A percentile compares a stretch with the other conserved stretches of the same genome.
Conservation (phyloP, 2,113 vertebrate genomes). For the Hymenochirus boettgeri region DNA sequence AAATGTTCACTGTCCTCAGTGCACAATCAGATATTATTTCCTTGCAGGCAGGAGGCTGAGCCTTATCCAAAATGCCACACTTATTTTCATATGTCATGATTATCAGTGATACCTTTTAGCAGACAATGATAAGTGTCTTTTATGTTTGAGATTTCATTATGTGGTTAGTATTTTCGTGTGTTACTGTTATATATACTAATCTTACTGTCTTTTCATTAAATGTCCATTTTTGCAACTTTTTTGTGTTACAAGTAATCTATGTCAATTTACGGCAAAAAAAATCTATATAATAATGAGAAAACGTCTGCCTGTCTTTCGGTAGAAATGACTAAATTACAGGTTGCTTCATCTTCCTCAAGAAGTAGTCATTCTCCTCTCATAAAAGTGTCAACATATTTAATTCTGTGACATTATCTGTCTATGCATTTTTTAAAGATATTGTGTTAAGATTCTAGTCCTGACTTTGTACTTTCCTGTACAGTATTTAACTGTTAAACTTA, state of each 20-base stretch:
- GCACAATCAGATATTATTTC: too few species aligned
- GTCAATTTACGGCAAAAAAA: conserved; percentile 1
- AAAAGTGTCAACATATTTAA: conserved; percentile 43
- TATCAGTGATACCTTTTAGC: too few species aligned
- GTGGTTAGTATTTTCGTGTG: too few species aligned
- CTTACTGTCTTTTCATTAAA: too few species aligned
- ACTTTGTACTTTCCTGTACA: conserved; percentile 5
- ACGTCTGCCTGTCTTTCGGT: conserved; percentile 29
- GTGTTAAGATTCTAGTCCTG: conserved; percentile 24
- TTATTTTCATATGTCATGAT: too few species aligned
- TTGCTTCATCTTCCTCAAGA: conserved; percentile 29
- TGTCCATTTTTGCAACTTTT: neutral
- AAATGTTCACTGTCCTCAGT: too few species aligned
- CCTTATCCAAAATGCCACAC: too few species aligned
- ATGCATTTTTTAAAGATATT: conserved; percentile 33
- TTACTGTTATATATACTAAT: too few species aligned
- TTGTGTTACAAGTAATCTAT: neutral
- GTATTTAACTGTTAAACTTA: conserved; percentile 11
- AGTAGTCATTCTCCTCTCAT: conserved; percentile 35
- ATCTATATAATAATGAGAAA: conserved; percentile 17
- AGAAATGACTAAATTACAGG: conserved; percentile 39
- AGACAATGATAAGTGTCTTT: too few species aligned
- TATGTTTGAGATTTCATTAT: too few species aligned
- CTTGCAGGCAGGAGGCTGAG: too few species aligned
- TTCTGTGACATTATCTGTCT: conserved; percentile 40